These are phyloP conservation scores for Mirounga angustirostris DNA, from an alignment of 2,113 vertebrate genomes.

Conservation along the genomic window DNA sequence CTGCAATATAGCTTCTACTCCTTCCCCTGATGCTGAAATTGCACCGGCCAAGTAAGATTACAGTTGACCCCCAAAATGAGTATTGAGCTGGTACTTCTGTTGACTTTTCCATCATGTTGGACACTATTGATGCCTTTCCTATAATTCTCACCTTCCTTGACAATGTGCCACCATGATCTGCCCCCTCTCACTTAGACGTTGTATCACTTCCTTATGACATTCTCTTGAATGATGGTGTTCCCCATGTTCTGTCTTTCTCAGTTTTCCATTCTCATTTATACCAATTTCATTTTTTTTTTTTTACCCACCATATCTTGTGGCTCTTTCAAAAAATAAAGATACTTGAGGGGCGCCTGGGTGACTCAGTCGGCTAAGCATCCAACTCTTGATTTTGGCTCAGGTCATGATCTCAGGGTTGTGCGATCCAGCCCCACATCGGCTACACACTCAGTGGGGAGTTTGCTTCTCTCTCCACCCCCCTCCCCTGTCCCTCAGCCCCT, in stretches of 20 bases:
- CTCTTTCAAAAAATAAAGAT: background rate
- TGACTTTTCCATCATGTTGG: background rate
- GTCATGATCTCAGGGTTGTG: background rate
- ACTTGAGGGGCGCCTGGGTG: background rate
- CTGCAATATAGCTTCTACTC: background rate
- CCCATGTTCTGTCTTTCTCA: background rate
- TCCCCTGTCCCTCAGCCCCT: no score
- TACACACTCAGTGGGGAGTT: background rate
- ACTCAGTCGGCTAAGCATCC: background rate
- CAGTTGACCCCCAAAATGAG: background rate
- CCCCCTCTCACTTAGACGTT: background rate
- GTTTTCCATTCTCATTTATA: background rate
- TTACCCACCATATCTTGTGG: background rate
- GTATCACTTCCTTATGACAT: background rate
- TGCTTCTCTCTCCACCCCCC: background rate
- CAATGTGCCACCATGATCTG: background rate
- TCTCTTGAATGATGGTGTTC: background rate
- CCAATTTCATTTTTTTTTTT: background rate
- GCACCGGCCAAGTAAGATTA: background rate
- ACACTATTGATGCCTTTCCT: background rate
- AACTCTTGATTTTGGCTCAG: background rate
- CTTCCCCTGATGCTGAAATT: background rate
- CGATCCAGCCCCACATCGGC: background rate
- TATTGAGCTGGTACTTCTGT: background rate
- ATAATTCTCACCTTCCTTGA: background rate